Conservation (phyloP, 2,113 vertebrate genomes). For the Psilopogon haemacephalus region DNA sequence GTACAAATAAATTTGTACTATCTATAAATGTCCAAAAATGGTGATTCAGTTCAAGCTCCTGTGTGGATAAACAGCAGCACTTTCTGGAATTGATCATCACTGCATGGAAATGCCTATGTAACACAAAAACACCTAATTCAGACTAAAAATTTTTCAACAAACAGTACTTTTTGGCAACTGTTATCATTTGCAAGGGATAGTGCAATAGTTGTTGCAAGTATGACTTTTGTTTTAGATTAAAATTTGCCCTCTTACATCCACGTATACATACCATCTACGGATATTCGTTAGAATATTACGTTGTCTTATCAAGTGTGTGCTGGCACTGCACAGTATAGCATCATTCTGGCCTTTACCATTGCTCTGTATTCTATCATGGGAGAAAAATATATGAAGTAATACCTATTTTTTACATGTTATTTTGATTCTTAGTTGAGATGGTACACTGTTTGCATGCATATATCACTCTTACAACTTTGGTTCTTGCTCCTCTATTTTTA, state of each 20-base stretch:
- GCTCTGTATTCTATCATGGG: neutral
- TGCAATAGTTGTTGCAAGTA: neutral
- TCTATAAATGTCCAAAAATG: neutral
- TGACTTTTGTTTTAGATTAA: neutral
- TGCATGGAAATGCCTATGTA: neutral
- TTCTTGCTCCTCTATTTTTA: slow-evolving; percentile 43
- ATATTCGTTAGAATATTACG: neutral
- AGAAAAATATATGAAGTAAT: neutral
- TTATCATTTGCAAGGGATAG: neutral
- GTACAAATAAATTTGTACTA: neutral
- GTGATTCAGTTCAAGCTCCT: neutral
- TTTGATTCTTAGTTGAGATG: neutral
- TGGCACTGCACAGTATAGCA: neutral
- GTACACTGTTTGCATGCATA: neutral
- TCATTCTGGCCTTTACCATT: neutral
- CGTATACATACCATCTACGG: too few species aligned
- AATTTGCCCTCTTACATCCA: neutral
- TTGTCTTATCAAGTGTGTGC: neutral
- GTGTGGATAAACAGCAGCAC: neutral
- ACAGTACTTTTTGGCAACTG: neutral
- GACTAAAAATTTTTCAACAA: neutral
- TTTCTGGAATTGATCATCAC: neutral
- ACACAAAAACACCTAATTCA: neutral
- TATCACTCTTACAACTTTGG: neutral
- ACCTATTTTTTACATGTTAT: neutral